Evolutionary conservation across 2,797 vertebrate species (phyloP), one percentile per base, ranked within the genome.

Genomic region (Acanthopagrus latus): DNA sequence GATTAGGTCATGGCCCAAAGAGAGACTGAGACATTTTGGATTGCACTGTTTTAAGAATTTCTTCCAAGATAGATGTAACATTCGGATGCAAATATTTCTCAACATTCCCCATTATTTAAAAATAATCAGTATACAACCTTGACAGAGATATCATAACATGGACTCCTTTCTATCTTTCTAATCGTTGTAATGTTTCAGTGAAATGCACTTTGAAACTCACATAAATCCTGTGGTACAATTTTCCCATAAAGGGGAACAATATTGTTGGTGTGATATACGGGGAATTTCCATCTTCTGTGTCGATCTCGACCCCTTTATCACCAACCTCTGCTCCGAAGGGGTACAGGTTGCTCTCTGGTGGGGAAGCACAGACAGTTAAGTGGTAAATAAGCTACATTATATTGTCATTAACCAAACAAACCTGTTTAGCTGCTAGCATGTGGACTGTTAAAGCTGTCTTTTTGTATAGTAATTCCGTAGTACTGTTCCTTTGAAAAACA

Each of bases 311-410:
- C 46, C 20, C 46, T 80, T 65, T n/a, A 81, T 97, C 96, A 51
- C 93, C 95, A 18, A 93, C 92, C 43, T 93, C 94, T 12, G 71
- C 70, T 90, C 96, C 96, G 88, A 89, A 96, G 1, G 96, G 96
- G 84, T 91, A 96, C 78, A 96, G 74, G 75, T 71, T 75, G 58
- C 93, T 92, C 83, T 95, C 96, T 97, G 74, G 82, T 17, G 76
- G 51, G 76, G 62, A 7, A 78, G 29, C 51, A 82, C 46, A 83
- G 47, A 76, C 7, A 85, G 23, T 60, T 44, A 48, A 68, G 58
- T 9, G 23, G 52, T 8, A 80, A 47, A 52, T 13, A 74, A 17
- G 6, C 16, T 50, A 23, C 13, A 64, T 46, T 29, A 58, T 14
- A 12, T 1, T 64, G 3, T 29, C 13, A 46, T 71, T 44, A 64